Evolutionary conservation across 2,797 vertebrate species (phyloP).

Genomic region (Emydoidea blandingii): DNA sequence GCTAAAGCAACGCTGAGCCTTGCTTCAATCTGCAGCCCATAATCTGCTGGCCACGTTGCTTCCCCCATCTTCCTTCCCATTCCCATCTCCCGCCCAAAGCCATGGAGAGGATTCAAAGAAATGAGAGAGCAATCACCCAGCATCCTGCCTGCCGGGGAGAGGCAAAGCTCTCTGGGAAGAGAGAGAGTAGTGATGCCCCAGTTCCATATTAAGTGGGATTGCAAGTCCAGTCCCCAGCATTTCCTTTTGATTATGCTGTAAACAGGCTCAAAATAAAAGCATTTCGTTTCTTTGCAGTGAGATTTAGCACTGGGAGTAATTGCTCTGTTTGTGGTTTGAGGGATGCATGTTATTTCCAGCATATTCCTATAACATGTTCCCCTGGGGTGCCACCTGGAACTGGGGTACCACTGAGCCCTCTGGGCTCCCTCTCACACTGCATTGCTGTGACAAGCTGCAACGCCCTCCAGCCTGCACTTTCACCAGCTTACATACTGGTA

Average conservation of each 20-base stretch:
- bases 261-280: not conserved
- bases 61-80: not conserved
- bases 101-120: not conserved
- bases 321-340: not conserved
- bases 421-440: too few relatives aligned
- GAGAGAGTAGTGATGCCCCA: not conserved
- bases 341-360: not conserved
- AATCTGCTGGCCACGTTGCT: not conserved
- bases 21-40: not conserved
- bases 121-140: not conserved
- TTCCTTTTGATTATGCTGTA: not conserved
- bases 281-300: not conserved
- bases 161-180: not conserved
- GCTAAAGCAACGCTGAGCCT: not conserved
- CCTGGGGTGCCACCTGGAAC: too few relatives aligned
- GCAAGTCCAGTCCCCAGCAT: not conserved
- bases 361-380: not conserved
- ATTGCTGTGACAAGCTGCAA: too few relatives aligned
- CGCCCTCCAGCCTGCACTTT: too few relatives aligned
- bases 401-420: too few relatives aligned
- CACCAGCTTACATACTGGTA: too few relatives aligned
- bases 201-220: not conserved
- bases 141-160: not conserved
- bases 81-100: not conserved
- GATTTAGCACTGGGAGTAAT: not conserved